Evolutionary conservation across 2,797 vertebrate species (phyloP).

Genomic region (Lithobates sylvaticus): DNA sequence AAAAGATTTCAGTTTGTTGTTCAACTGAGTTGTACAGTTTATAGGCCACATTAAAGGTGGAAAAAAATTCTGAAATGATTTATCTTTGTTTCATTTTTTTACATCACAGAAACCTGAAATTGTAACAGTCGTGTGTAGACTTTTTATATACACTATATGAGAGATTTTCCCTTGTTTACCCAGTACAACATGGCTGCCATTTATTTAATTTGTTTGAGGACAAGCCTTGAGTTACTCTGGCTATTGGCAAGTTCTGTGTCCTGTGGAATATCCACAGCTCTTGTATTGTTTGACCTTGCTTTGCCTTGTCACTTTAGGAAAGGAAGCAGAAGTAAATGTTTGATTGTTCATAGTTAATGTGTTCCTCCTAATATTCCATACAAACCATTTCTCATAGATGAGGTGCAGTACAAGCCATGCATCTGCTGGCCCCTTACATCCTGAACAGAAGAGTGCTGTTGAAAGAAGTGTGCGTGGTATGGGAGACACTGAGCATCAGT

Average conservation of each 20-base stretch:
- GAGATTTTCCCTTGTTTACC: slow-evolving; percentile 1
- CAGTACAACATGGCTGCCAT: neutral
- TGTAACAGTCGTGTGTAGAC: no score
- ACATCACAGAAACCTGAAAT: no score
- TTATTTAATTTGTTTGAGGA: slow-evolving; percentile 19
- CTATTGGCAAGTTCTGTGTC: slow-evolving; percentile 22
- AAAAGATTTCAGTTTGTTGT: no score
- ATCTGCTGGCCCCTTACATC: slow-evolving; percentile 49
- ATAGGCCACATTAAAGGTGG: no score
- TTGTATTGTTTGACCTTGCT: slow-evolving; percentile 39
- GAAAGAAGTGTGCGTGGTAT: slow-evolving; percentile 24
- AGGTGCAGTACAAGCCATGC: slow-evolving; percentile 21
- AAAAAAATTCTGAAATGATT: no score
- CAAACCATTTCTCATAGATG: slow-evolving; percentile 45
- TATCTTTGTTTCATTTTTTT: no score
- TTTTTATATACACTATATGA: neutral
- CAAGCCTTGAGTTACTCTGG: neutral
- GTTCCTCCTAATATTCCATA: slow-evolving; percentile 46
- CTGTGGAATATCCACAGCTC: slow-evolving; percentile 36
- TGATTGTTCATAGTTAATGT: slow-evolving; percentile 19
- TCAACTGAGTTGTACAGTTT: no score
- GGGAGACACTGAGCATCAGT: slow-evolving; percentile 25
- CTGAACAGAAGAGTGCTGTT: slow-evolving; percentile 38
- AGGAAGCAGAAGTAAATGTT: slow-evolving; percentile 48
- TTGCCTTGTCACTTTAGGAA: slow-evolving; percentile 13